Percentiles rank a stretch among this genome's conserved stretches.
These are phyloP conservation scores for Enteromius treurensis DNA, from an alignment of 2,797 vertebrate genomes.

Conservation along the genomic window DNA sequence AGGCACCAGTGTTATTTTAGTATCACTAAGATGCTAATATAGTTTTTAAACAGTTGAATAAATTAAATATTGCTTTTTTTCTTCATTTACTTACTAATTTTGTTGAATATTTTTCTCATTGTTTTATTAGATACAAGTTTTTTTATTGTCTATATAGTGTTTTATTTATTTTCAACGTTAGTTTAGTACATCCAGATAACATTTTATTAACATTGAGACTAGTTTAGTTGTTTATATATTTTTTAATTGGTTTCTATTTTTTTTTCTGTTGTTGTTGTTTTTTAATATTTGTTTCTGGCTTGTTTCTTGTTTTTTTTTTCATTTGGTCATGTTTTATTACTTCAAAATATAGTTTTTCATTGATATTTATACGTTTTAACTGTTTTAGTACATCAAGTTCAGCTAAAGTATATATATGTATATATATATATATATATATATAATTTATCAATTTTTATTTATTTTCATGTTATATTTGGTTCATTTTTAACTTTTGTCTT, in stretches of 20 bases:
- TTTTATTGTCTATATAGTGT: background rate
- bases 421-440: too few relatives aligned
- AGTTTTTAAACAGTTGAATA: background rate
- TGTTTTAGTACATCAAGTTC: background rate
- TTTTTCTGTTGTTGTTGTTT: background rate
- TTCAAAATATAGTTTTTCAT: background rate
- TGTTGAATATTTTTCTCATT: background rate
- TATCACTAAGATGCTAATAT: background rate
- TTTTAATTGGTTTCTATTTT: background rate
- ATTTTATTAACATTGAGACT: background rate
- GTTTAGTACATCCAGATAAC: background rate
- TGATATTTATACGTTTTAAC: background rate
- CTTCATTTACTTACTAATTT: background rate
- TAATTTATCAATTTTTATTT: too few relatives aligned
- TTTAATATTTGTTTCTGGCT: background rate
- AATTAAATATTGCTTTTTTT: background rate
- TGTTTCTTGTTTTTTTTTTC: background rate
- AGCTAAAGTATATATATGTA: background rate
- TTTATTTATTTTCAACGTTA: background rate
- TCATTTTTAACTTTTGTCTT: background rate
- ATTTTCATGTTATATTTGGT: background rate
- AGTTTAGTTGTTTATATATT: background rate
- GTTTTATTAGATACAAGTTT: background rate
- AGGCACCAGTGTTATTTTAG: background rate
- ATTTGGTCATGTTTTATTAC: background rate